Evolutionary conservation across 2,113 vertebrate species (phyloP).

Genomic region (Dasyprocta punctata): DNA sequence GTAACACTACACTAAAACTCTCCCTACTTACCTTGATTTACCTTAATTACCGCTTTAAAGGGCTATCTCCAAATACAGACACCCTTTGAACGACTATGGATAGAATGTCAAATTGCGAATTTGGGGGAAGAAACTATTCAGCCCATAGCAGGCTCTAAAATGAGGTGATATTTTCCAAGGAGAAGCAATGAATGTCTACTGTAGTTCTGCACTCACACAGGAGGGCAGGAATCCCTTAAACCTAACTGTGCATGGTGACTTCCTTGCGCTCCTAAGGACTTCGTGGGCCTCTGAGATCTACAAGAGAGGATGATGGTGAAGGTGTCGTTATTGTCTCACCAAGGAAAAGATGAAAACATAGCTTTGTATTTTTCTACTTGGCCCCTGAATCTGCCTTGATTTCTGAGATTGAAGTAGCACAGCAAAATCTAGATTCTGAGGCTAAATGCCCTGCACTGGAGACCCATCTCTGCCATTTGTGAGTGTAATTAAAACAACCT

Average conservation of each 20-base stretch:
- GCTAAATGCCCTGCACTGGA: neutral
- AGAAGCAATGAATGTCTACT: neutral
- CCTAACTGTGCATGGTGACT: neutral
- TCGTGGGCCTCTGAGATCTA: neutral
- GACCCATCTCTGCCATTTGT: neutral
- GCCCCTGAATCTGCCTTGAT: neutral
- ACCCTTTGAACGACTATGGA: neutral
- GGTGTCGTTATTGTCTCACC: neutral
- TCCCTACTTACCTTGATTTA: neutral
- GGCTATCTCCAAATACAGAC: neutral
- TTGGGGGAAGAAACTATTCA: neutral
- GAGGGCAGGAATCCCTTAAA: neutral
- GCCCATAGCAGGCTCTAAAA: neutral
- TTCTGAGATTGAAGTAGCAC: neutral
- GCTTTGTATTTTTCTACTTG: neutral
- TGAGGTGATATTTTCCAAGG: neutral
- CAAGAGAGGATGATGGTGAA: neutral
- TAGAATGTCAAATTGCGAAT: neutral
- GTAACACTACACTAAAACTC: neutral
- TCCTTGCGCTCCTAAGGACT: neutral
- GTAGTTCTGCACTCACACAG: neutral
- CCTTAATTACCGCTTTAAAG: neutral
- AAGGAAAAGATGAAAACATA: neutral
- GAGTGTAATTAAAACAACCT: neutral
- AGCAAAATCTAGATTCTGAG: neutral